phyloP scores from a whole-genome alignment of 2,113 vertebrate species.

The Boulengeromyrus knoepffleri region DNA sequence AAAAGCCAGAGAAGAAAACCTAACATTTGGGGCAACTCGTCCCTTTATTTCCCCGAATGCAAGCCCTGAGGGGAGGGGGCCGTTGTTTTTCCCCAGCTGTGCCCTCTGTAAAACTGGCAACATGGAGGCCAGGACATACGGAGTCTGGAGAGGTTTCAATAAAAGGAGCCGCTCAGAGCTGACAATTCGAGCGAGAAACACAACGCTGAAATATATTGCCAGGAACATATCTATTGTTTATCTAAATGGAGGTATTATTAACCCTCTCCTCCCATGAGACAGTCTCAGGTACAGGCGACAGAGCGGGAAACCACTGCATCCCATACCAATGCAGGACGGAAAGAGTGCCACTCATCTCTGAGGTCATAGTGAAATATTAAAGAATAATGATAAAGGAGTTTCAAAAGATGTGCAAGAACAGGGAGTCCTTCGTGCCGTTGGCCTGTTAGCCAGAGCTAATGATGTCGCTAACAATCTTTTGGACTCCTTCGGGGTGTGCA shows the following conservation, averaged over 20 bases:
- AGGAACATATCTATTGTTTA: conserved; percentile 1
- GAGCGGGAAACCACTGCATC: neutral
- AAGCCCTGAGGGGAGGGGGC: neutral
- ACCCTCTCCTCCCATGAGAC: neutral
- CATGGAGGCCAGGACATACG: neutral
- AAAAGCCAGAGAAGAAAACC: neutral
- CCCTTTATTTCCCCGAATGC: neutral
- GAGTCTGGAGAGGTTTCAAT: neutral
- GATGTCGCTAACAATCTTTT: neutral
- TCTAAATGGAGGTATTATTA: conserved; percentile 1
- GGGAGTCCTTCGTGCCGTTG: neutral
- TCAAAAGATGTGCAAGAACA: conserved; percentile 27
- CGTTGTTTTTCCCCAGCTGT: neutral
- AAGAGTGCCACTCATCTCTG: neutral
- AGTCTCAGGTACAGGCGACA: neutral
- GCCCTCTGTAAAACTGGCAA: neutral
- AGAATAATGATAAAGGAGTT: conserved; percentile 26
- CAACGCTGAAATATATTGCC: neutral
- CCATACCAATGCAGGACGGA: neutral
- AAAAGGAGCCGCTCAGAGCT: neutral
- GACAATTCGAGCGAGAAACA: neutral
- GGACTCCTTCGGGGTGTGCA: neutral
- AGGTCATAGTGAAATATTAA: neutral
- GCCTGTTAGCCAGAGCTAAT: neutral
- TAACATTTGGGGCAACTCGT: neutral